Conservation (phyloP, 2,888 invertebrate genomes). For the Perdita meconis region DNA sequence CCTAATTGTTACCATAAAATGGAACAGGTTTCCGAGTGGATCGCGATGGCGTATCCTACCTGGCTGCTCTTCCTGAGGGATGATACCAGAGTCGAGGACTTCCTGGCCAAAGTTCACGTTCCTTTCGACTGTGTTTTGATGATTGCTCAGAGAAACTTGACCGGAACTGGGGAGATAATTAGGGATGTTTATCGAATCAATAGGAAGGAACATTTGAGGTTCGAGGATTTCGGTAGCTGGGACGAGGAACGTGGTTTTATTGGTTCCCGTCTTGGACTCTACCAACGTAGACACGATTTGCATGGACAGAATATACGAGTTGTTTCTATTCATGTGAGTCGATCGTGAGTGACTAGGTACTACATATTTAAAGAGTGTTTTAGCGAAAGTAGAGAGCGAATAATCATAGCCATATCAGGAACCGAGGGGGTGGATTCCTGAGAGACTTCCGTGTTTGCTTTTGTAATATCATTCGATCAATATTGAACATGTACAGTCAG, state of each 20-base stretch:
- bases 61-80: constrained; percentile 80
- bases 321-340: constrained; percentile 75
- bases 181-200: constrained; percentile 79
- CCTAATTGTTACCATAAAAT: neutral
- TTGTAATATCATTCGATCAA: no score
- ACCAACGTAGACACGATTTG: constrained; percentile 78
- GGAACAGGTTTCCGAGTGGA: constrained; percentile 77
- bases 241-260: constrained; percentile 63
- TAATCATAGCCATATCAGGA: no score
- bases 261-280: constrained; percentile 72
- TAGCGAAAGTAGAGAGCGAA: no score
- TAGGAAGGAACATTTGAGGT: constrained; percentile 67
- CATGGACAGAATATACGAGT: constrained; percentile 77
- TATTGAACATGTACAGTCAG: no score
- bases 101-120: constrained; percentile 75
- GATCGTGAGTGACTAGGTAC: neutral
- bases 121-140: constrained; percentile 80
- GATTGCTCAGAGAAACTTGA: constrained; percentile 59
- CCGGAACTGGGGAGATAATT: constrained; percentile 67
- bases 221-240: constrained; percentile 75
- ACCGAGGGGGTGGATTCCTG: no score
- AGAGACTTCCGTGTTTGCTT: no score
- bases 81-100: constrained; percentile 71
- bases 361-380: no score
- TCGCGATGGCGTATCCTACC: constrained; percentile 81